Evolutionary conservation across 2,888 invertebrate genomes (phyloP).

Genomic region (Platypus cylindrus): DNA sequence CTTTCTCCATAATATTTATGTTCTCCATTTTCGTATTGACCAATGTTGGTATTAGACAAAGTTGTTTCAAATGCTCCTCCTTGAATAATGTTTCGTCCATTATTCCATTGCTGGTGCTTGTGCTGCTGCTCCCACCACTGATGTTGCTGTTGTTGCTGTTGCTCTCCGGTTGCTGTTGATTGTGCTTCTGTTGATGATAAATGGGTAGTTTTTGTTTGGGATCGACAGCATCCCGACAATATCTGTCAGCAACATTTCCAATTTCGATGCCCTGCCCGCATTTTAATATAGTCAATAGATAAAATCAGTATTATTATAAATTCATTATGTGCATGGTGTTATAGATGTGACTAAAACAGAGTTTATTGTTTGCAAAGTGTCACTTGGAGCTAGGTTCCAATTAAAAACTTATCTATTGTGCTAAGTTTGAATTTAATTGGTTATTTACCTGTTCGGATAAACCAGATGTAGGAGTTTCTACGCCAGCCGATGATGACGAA

Average conservation of each 20-base stretch:
- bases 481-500: slow-evolving; percentile 27
- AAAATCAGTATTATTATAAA: no score
- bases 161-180: slow-evolving; percentile 14
- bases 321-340: no score
- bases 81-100: slow-evolving; percentile 4
- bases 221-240: slow-evolving; percentile 34
- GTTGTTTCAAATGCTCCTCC: no score
- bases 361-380: no score
- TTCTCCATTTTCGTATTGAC: no score
- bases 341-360: no score
- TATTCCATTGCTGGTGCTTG: slow-evolving; percentile 14
- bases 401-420: no score
- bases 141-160: slow-evolving; percentile 17
- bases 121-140: slow-evolving; percentile 13
- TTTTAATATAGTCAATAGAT: slow-evolving; percentile 29
- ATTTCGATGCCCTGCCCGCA: slow-evolving; percentile 39
- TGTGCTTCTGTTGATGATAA: no score
- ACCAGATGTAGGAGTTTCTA: slow-evolving; percentile 17
- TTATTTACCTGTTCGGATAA: slow-evolving; percentile 36
- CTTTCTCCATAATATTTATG: slow-evolving; percentile 35
- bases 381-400: no score
- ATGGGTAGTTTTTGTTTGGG: slow-evolving; percentile 8
- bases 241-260: slow-evolving; percentile 42
- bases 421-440: no score
- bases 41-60: no score